A percentile compares a stretch with the other conserved stretches of the same genome.
Evolutionary conservation across 2,113 vertebrate genomes (phyloP).

Genomic region (Phainopepla nitens): DNA sequence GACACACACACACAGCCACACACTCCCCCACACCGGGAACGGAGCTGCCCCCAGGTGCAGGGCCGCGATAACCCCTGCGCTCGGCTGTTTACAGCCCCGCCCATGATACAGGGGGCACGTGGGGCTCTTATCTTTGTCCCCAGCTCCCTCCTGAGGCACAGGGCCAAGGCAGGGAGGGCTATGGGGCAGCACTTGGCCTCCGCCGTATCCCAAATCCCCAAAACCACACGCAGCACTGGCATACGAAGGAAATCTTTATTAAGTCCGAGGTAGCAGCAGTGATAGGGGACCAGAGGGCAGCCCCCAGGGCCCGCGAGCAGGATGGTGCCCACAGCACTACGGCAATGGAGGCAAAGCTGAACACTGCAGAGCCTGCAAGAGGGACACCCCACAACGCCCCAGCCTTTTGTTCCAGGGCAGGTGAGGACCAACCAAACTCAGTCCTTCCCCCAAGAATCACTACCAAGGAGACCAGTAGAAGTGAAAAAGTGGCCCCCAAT

Average conservation of each 20-base stretch:
- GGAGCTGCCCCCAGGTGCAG: not conserved
- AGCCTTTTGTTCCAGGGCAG: not conserved
- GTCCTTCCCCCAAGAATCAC: not conserved
- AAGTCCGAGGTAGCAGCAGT: conserved; percentile 46
- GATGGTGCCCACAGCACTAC: not conserved
- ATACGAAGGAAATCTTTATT: conserved; percentile 5
- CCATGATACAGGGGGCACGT: rapidly evolving
- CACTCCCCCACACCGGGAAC: no score
- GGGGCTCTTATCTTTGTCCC: not conserved
- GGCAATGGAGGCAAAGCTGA: conserved; percentile 46
- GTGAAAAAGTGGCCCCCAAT: not conserved
- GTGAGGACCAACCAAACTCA: not conserved
- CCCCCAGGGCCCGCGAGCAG: not conserved
- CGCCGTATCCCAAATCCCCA: rapidly evolving
- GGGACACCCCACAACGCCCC: not conserved
- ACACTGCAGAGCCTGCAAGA: not conserved
- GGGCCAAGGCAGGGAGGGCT: not conserved
- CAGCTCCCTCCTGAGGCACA: not conserved
- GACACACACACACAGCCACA: not conserved
- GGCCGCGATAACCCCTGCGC: not conserved
- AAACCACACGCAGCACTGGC: not conserved
- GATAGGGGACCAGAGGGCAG: not conserved
- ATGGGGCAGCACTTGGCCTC: not conserved
- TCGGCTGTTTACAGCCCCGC: rapidly evolving
- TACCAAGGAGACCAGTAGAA: not conserved